Conservation (phyloP, 1,140 invertebrate genomes). For the Drosophila sproati region DNA sequence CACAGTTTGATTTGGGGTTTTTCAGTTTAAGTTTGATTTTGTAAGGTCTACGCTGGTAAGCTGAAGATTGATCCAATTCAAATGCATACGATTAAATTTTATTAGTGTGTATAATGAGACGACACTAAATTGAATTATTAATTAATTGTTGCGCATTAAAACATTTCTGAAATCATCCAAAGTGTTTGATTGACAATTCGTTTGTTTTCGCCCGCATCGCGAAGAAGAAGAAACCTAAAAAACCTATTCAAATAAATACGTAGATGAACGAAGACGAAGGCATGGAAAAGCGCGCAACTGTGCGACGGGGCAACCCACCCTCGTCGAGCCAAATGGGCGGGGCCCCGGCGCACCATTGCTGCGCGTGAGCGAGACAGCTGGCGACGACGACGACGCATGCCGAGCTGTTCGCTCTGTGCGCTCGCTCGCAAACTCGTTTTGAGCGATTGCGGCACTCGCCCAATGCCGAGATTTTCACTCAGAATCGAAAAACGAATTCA, state of each 20-base stretch:
- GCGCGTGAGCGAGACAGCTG: constrained; percentile 36
- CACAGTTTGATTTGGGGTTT: constrained; percentile 6
- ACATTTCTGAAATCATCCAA: constrained; percentile 23
- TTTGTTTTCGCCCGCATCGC: constrained; percentile 13
- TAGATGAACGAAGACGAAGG: not conserved
- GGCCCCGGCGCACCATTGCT: constrained; percentile 41
- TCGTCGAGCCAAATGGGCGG: constrained; percentile 30
- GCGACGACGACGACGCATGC: not conserved
- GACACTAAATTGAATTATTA: constrained; percentile 45
- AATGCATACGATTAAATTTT: constrained; percentile 46
- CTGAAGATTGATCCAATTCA: constrained; percentile 39
- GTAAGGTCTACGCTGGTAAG: constrained; percentile 8
- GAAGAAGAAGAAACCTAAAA: not conserved
- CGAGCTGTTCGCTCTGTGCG: constrained; percentile 4
- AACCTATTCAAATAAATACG: constrained; percentile 20
- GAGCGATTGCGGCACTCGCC: constrained; percentile 31
- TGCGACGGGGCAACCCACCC: constrained; percentile 27
- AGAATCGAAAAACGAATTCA: constrained; percentile 44
- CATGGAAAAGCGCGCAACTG: too few species aligned
- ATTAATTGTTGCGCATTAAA: constrained; percentile 61
- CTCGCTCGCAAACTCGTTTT: constrained; percentile 51
- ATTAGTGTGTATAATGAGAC: constrained; percentile 66
- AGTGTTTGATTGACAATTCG: constrained; percentile 56
- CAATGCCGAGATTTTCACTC: constrained; percentile 70
- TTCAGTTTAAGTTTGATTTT: constrained; percentile 57